Conservation (phyloP, 37 sponge, comb jelly and placozoan genomes). For the Tethya wilhelma region DNA sequence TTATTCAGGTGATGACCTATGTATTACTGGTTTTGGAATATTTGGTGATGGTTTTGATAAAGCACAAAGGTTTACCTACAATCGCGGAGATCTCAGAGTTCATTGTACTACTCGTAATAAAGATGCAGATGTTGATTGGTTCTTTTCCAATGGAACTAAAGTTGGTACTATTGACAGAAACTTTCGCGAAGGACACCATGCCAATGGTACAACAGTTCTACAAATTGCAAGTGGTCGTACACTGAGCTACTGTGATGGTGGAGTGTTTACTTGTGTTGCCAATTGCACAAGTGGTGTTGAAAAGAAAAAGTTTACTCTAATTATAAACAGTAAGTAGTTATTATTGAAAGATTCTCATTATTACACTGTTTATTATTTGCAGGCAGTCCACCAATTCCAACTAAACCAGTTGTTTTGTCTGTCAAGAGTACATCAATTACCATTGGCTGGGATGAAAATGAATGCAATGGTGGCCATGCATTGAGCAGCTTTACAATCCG, state of each 20-base stretch:
- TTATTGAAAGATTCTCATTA: no score
- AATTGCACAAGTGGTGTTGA: neutral
- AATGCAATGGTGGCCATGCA: conserved; percentile 36
- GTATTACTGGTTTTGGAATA: no score
- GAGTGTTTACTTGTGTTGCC: conserved; percentile 32
- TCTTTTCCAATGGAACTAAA: conserved; percentile 20
- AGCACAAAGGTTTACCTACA: neutral
- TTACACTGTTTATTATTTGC: neutral
- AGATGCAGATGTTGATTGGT: conserved; percentile 13
- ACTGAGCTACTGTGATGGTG: conserved; percentile 9
- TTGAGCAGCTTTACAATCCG: neutral
- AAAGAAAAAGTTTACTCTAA: conserved; percentile 16
- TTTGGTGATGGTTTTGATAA: conserved; percentile 37
- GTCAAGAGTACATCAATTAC: conserved; percentile 7
- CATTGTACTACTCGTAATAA: conserved; percentile 1
- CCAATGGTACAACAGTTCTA: conserved; percentile 34
- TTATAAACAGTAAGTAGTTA: conserved; percentile 42
- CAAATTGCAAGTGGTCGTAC: conserved; percentile 7
- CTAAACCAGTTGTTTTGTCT: neutral
- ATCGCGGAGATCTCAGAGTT: conserved; percentile 5
- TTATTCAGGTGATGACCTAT: no score
- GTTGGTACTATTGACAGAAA: conserved; percentile 15
- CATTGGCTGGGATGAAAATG: conserved; percentile 6
- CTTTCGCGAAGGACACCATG: conserved; percentile 15
- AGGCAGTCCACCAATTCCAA: conserved; percentile 20